A percentile compares a stretch with the other conserved stretches of the same genome.
Conservation (phyloP, 2,888 invertebrate genomes). For the Agonopterix alstromeriana region DNA sequence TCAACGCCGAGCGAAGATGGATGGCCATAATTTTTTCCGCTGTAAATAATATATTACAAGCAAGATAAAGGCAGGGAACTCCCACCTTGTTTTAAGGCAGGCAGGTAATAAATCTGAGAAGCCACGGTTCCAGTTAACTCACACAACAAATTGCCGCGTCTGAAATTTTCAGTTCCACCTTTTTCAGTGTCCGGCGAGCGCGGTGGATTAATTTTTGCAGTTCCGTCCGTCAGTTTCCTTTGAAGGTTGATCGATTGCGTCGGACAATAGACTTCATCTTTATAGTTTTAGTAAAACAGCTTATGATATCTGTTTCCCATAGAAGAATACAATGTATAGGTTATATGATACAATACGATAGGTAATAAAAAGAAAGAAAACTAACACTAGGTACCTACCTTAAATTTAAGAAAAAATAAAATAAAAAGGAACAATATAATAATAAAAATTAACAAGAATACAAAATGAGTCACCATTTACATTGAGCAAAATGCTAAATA, state of each 20-base stretch:
- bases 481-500: too few species aligned
- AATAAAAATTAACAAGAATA: too few species aligned
- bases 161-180: constrained; percentile 41
- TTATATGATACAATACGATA: too few species aligned
- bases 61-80: constrained; percentile 38
- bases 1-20: constrained; percentile 31
- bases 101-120: constrained; percentile 32
- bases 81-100: constrained; percentile 41
- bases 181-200: constrained; percentile 40
- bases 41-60: constrained; percentile 45
- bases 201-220: constrained; percentile 20
- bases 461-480: too few species aligned
- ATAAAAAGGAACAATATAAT: too few species aligned
- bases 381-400: too few species aligned
- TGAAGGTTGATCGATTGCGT: constrained; percentile 6
- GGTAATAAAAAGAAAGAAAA: too few species aligned
- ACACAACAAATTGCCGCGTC: constrained; percentile 42
- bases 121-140: constrained; percentile 28
- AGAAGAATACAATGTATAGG: too few species aligned
- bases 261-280: too few species aligned
- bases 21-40: constrained; percentile 37
- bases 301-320: too few species aligned
- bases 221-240: constrained; percentile 7
- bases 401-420: too few species aligned
- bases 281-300: too few species aligned